Conservation (phyloP, 23 tunicate genomes). For the Halocynthia roretzi region DNA sequence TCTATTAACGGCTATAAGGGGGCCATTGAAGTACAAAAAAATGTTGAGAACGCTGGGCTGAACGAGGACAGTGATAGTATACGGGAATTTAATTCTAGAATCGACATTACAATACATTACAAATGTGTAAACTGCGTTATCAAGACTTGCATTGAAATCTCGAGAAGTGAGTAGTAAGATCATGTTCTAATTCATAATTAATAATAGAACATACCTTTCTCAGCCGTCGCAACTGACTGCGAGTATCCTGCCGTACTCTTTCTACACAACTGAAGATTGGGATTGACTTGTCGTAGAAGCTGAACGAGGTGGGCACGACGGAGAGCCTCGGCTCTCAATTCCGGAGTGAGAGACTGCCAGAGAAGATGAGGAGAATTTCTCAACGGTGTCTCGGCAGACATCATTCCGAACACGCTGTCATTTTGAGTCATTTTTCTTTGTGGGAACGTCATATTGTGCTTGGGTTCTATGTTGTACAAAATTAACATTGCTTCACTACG, state of each 20-base stretch:
- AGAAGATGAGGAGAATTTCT: conserved; percentile 7
- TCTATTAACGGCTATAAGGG: too few relatives aligned
- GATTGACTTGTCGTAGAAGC: conserved; percentile 74
- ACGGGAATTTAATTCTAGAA: too few relatives aligned
- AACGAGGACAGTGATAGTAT: too few relatives aligned
- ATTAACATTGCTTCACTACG: too few relatives aligned
- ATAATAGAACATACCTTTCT: conserved; percentile 28
- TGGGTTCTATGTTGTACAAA: too few relatives aligned
- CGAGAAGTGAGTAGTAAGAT: too few relatives aligned
- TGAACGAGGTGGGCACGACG: conserved; percentile 49
- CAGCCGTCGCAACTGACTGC: conserved; percentile 26
- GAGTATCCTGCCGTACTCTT: conserved; percentile 25
- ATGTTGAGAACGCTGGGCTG: too few relatives aligned
- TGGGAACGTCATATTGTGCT: background rate
- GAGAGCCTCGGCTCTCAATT: conserved; percentile 44
- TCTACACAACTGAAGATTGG: conserved; percentile 69
- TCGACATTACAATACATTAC: too few relatives aligned
- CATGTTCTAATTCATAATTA: too few relatives aligned
- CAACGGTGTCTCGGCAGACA: background rate
- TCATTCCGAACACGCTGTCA: conserved; percentile 11
- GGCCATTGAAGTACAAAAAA: too few relatives aligned
- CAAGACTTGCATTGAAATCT: too few relatives aligned
- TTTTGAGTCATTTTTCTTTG: background rate
- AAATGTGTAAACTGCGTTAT: too few relatives aligned
- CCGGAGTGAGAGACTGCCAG: conserved; percentile 50